Conservation (phyloP, 2,888 invertebrate species). For the Eilema griseolum region DNA sequence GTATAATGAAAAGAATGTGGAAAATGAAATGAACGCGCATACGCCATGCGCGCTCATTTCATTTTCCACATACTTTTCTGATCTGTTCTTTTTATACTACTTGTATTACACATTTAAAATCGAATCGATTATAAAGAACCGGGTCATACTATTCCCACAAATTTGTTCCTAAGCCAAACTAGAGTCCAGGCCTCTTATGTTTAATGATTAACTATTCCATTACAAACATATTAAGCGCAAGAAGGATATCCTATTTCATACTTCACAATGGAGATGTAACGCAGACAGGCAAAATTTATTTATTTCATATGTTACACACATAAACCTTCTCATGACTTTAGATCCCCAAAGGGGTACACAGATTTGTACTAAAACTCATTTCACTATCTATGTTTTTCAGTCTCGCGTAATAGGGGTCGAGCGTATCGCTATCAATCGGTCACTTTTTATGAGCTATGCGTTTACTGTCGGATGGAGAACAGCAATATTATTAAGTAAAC, state of each 20-base stretch:
- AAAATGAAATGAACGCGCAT: no score
- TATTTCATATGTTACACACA: not conserved
- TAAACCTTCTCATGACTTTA: not conserved
- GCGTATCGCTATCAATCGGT: not conserved
- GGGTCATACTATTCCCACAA: no score
- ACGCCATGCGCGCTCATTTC: no score
- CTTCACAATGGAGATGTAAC: not conserved
- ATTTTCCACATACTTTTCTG: no score
- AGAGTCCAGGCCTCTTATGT: no score
- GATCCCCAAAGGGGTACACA: not conserved
- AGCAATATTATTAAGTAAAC: not conserved
- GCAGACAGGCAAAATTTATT: not conserved
- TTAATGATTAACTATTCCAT: not conserved
- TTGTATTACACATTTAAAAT: no score
- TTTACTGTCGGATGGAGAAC: not conserved
- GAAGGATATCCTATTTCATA: not conserved
- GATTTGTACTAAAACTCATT: not conserved
- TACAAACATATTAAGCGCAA: not conserved
- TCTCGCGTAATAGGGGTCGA: conserved; percentile 4
- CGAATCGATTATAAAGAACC: no score
- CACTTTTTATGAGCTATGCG: not conserved
- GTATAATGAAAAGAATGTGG: no score
- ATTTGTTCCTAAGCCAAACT: no score
- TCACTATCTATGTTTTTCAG: not conserved
- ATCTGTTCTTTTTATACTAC: no score